Evolutionary conservation across 2,888 invertebrate genomes (phyloP).

Genomic region (Tineola bisselliella): DNA sequence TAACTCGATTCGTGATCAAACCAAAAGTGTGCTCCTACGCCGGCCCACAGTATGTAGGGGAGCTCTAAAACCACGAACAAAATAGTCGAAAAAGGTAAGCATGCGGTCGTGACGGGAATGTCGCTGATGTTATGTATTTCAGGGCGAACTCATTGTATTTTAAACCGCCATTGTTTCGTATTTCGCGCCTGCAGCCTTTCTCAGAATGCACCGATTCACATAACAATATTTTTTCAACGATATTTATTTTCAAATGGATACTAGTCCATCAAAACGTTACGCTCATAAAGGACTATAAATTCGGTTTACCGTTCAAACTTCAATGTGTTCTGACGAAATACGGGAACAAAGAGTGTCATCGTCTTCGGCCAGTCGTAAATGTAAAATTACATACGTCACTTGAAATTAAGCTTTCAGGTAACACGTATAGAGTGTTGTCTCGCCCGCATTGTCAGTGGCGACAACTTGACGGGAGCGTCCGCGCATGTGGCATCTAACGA

Average conservation of each 20-base stretch:
- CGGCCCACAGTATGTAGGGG: constrained; percentile 20
- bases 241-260: constrained; percentile 22
- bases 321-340: constrained; percentile 6
- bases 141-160: constrained; percentile 61
- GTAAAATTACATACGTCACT: neutral
- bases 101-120: constrained; percentile 62
- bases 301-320: constrained; percentile 17
- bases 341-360: constrained; percentile 5
- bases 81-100: constrained; percentile 60
- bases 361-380: neutral
- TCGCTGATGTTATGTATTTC: constrained; percentile 52
- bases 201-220: constrained; percentile 24
- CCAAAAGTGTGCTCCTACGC: constrained; percentile 18
- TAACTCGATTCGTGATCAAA: constrained; percentile 29
- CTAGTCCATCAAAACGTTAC: constrained; percentile 28
- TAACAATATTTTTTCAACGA: constrained; percentile 14
- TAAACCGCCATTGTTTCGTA: constrained; percentile 63
- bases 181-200: constrained; percentile 45
- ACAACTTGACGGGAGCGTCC: constrained; percentile 3
- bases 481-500: constrained; percentile 15
- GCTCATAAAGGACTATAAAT: constrained; percentile 25
- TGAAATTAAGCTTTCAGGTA: neutral
- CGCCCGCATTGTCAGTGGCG: neutral
- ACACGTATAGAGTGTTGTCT: neutral
- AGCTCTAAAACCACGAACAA: constrained; percentile 29